These are phyloP conservation scores for Parnassius glacialis DNA, from an alignment of 2,888 invertebrate genomes.

Conservation along the genomic window DNA sequence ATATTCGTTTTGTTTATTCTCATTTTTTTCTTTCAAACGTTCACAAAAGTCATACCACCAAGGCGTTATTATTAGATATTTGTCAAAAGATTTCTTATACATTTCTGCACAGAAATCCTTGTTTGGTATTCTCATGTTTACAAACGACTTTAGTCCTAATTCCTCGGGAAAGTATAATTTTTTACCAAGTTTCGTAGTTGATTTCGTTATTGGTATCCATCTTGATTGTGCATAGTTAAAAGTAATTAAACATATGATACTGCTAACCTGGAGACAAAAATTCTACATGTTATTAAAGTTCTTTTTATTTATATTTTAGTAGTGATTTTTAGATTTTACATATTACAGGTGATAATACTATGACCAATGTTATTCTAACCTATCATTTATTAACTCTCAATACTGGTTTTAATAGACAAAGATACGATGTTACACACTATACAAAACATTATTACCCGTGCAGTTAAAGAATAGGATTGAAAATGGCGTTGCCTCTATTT, in stretches of 20 bases:
- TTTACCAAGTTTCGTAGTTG: background rate
- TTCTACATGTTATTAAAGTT: background rate
- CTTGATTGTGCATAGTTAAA: constrained; percentile 12
- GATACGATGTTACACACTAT: too few species aligned
- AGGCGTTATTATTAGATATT: constrained; percentile 43
- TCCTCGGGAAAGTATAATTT: constrained; percentile 7
- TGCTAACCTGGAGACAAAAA: constrained; percentile 7
- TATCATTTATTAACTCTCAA: too few species aligned
- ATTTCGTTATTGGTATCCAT: constrained; percentile 13
- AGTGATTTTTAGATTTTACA: too few species aligned
- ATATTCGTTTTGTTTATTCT: background rate
- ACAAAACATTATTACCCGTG: too few species aligned
- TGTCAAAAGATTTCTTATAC: constrained; percentile 32
- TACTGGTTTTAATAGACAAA: too few species aligned
- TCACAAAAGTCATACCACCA: constrained; percentile 59
- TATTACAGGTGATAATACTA: too few species aligned
- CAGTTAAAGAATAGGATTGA: too few species aligned
- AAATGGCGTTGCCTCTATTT: too few species aligned
- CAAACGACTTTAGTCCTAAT: constrained; percentile 1
- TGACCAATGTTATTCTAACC: too few species aligned
- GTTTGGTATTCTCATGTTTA: constrained; percentile 41
- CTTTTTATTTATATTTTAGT: too few species aligned
- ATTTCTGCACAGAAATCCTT: constrained; percentile 45
- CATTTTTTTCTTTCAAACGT: constrained; percentile 34
- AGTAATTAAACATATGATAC: constrained; percentile 12